A percentile compares a stretch with the other conserved stretches of the same genome.
These are phyloP conservation scores for Marmota monax DNA, from an alignment of 2,113 vertebrate species.

Conservation along the genomic window DNA sequence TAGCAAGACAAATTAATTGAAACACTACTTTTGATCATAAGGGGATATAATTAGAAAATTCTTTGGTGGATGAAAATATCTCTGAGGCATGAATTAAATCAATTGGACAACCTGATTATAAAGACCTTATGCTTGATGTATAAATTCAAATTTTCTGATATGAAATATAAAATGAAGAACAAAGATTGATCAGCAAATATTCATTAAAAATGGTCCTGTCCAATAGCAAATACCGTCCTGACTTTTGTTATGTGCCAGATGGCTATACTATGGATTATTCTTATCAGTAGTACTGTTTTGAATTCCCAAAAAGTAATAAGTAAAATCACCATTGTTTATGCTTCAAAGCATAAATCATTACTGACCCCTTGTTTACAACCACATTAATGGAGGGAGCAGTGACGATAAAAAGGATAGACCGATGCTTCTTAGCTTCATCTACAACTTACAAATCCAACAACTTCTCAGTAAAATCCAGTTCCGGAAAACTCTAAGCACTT, in stretches of 20 bases:
- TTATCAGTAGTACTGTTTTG: neutral
- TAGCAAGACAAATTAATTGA: conserved; percentile 83
- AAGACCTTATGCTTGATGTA: conserved; percentile 27
- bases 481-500: neutral
- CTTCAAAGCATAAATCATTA: neutral
- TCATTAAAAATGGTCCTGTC: neutral
- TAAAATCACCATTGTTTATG: neutral
- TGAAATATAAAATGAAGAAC: neutral
- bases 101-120: neutral
- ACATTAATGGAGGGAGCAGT: neutral
- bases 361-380: neutral
- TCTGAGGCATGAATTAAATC: conserved; percentile 76
- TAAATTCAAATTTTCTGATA: neutral
- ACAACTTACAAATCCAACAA: neutral
- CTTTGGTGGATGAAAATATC: conserved; percentile 75
- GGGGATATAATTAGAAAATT: conserved; percentile 78
- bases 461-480: neutral
- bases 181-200: neutral
- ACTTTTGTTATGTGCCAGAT: neutral
- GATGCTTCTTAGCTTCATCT: neutral
- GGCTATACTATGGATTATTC: neutral
- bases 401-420: neutral
- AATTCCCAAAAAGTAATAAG: neutral
- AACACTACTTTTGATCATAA: conserved; percentile 79
- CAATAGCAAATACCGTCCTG: neutral